Evolutionary conservation across 2,113 vertebrate genomes (phyloP), one percentile per base, ranked within the genome.

Genomic region (Sorex araneus): DNA sequence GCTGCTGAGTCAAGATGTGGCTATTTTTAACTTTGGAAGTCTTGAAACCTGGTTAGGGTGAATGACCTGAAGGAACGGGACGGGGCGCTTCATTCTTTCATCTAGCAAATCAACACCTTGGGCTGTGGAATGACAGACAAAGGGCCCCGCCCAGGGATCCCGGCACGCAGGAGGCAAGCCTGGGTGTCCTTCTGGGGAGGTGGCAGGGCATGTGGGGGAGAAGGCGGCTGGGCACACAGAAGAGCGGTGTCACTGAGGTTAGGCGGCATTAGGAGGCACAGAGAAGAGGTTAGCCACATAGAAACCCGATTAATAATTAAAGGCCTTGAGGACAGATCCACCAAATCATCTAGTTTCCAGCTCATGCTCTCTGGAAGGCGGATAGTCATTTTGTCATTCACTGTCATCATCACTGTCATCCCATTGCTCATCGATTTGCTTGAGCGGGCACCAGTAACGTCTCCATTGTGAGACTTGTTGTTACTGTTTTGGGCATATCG

Each of bases 1-100:
- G 83, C 36, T 93, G 91, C 95, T 96, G 94, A 95, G 89, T 97
- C 86, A 86, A 96, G 89, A 81, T 60, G 43, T 78, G 28, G 67
- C 92, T 95, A 96, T 95, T 96, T 95, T 95, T 95, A 92, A 91
- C 64, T 64, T 81, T 32, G 34, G 73, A 67, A 91, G 40, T 34
- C 90, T 95, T 92, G 84, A 94, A 92, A 92, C 86, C 89, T 78
- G 92, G 89, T 70, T 92, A 92, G 76, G 84, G 86, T 80, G 94
- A 93, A 94, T 18, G 50, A 91, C 45, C 86, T 88, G 54, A 34
- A 89, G 87, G 67, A 88, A 60, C 2, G 43, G 88, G 45, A 80
- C 71, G 3, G 8, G 27, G 82, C 54, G 70, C 40, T 57, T 84
- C 18, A 21, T 47, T 36, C 75, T 90, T 69, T 90, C 83, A 66